Base-by-base conservation (phyloP, 2,888 invertebrate species). In the Octonoba sinensis region DNA sequence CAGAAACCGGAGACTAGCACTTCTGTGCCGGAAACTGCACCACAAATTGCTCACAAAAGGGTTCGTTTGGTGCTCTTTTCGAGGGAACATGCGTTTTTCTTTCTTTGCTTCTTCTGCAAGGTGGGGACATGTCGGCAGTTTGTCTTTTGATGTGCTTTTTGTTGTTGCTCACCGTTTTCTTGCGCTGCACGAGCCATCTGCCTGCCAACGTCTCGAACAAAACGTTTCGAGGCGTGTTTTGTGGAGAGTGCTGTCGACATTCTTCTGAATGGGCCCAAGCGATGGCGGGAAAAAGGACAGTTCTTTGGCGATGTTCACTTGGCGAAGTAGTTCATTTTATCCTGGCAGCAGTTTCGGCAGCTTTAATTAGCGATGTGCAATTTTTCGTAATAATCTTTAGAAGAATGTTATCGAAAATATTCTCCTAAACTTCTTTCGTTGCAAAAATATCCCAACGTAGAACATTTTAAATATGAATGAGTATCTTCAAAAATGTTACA, bases 21-120 rank as follows among this genome's bases (percentile, higher is more conserved):
- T 44, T 27, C 49, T 24, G n/a, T 51, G 62, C 76, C 65, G 76
- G 76, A 77, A 77, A n/a, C 65, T 54, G 24, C n/a, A 27, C 57
- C 66, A 62, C 69, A 73, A 67, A 67, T 46, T 60, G 79, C 67
- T 73, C 72, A 73, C 72, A 79, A 79, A 79, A 73, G 79, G 79
- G 66, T 79, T 49, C 46, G 49, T 65, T 51, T 65, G 57, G 59
- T 57, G 22, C 49, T 60, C 51, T 56, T 46, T 62, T 54, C 44
- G 54, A n/a, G 16, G 36, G 47, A 49, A 44, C 36, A 24, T 47
- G 47, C 24, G 27, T 46, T 36, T 8, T 36, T 36, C 36, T 36
- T 36, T 62, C 27, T 20, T 16, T 36, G 47, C 24, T 18, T 44
- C 36, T 36, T 8, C 36, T 36, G 36, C n/a, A n/a, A 36, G 36